Percentiles rank a stretch among this genome's conserved stretches.
Conservation (phyloP, 1,140 invertebrate species). For the Sminthurinus signatus region DNA sequence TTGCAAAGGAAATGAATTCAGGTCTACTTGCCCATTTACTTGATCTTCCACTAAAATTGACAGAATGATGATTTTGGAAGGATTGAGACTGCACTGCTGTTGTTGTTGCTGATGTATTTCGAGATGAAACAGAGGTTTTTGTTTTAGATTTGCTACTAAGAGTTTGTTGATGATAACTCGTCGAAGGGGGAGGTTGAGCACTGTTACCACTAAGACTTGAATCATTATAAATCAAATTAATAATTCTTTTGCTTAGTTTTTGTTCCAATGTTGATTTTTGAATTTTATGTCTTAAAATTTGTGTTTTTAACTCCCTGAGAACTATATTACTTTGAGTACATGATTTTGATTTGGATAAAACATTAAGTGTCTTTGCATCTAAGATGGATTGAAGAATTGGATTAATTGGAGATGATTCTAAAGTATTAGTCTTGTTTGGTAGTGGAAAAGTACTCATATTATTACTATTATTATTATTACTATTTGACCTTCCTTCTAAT, state of each 20-base stretch:
- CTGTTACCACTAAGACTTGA: no score
- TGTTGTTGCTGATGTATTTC: no score
- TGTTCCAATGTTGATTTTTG: background rate
- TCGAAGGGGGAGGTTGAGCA: no score
- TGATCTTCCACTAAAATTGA: no score
- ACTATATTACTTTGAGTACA: background rate
- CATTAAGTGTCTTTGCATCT: background rate
- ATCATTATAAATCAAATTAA: background rate
- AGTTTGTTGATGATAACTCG: background rate
- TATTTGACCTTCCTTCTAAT: no score
- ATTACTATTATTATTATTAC: no score
- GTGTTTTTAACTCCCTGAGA: background rate
- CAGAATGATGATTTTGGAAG: no score
- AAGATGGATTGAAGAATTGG: background rate
- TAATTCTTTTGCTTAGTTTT: background rate
- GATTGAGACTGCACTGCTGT: no score
- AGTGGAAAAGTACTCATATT: no score
- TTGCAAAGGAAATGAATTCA: no score
- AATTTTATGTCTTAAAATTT: constrained; percentile 5
- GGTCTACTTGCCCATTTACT: constrained; percentile 6
- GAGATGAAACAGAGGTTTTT: no score
- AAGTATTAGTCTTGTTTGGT: no score
- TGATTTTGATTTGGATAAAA: background rate
- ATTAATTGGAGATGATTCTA: background rate
- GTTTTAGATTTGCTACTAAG: constrained; percentile 3